Percentiles rank a stretch among this genome's conserved stretches.
phyloP scores from a whole-genome alignment of 92 coral and sea anemone species.

The Phenganax stokvisi region DNA sequence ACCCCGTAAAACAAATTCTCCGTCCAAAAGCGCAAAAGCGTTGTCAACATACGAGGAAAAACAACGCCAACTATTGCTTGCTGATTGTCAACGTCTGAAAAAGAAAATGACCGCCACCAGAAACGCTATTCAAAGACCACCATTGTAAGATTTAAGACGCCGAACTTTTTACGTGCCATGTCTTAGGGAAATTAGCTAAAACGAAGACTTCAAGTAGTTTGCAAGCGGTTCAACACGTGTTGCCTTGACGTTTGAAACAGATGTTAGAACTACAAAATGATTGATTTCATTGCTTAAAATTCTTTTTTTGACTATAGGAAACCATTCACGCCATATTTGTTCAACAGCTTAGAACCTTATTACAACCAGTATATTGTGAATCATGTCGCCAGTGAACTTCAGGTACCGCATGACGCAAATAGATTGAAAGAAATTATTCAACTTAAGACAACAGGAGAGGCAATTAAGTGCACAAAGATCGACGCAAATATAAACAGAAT shows the following conservation, averaged over 20 bases:
- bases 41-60: conserved; percentile 56
- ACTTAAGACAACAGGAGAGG: background rate
- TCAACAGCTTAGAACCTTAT: conserved; percentile 91
- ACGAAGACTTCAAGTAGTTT: too few species aligned
- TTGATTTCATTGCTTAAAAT: background rate
- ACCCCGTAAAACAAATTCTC: conserved; percentile 21
- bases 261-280: background rate
- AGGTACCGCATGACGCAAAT: conserved; percentile 2
- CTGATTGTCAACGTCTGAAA: conserved; percentile 72
- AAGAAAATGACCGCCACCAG: conserved; percentile 65
- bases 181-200: too few species aligned
- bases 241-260: too few species aligned
- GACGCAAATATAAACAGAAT: background rate
- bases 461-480: background rate
- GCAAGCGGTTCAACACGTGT: too few species aligned
- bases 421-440: background rate
- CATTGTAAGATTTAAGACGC: conserved; percentile 53
- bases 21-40: conserved; percentile 38
- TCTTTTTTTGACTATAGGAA: conserved; percentile 43
- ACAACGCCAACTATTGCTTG: conserved; percentile 65
- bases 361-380: conserved; percentile 73
- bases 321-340: conserved; percentile 84
- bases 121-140: conserved; percentile 62
- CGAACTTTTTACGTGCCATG: too few species aligned
- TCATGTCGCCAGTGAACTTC: conserved; percentile 59